Evolutionary conservation across 2,888 invertebrate species (phyloP), one percentile per base, ranked within the genome.

Genomic region (Glyphotaelius pellucidus): DNA sequence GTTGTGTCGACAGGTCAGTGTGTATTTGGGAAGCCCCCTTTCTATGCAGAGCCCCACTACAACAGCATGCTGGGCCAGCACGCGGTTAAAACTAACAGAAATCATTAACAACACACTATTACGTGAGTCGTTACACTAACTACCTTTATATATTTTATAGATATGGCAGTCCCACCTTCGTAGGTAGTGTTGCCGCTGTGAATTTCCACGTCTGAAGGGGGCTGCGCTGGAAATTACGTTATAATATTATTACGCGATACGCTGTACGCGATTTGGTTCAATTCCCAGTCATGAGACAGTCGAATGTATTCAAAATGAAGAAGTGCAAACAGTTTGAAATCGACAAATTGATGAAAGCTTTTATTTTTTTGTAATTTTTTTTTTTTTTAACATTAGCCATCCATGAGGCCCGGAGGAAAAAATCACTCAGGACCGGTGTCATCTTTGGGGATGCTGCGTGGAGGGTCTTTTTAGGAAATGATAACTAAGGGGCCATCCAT

Each of bases 61-160:
- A 32, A 52, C 52, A 52, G 52, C 87, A 31, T 87, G 87, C 87
- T 87, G n/a, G 87, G 87, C 30, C 30, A 47, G 47, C 30, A 31
- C 87, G 83, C 83, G 83, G 83, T 38, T 35, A 83, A 83, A 32
- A 90, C 90, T 90, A 90, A 90, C 90, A 84, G 90, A 90, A 90
- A 90, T 25, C 90, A 90, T 84, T 90, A 90, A 90, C 52, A 52
- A 52, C 79, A 86, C 42, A 42, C 52, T 87, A 83, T 83, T 25
- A 67, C 67, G 83, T 83, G 83, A 83, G 83, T 83, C 38, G 83
- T 32, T 83, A 83, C 83, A 83, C 83, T 83, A 83, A 83, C 83
- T 83, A 38, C 12, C 35, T 38, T 67, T 67, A 67, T 67, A 67
- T 25, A 67, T 67, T 52, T 47, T 47, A 47, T 52, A 52, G 15